Evolutionary conservation across 2,113 vertebrate genomes (phyloP).

Genomic region (Planiliza haematocheilus): DNA sequence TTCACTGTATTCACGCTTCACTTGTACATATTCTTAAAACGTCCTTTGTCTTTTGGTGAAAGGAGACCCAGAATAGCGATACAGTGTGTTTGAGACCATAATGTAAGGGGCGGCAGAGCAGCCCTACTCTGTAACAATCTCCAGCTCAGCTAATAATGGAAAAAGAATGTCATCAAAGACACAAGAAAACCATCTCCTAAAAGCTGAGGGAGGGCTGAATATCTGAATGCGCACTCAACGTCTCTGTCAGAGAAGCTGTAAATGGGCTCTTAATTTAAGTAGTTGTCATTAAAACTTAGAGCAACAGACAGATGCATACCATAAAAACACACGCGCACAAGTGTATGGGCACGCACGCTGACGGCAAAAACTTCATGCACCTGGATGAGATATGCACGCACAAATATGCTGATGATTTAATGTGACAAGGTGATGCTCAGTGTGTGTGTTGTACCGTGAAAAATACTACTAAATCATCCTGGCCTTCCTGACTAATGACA

Average conservation of each 20-base stretch:
- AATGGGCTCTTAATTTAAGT: constrained; percentile 71
- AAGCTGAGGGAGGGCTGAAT: constrained; percentile 46
- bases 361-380: constrained; percentile 6
- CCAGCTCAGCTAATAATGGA: constrained; percentile 60
- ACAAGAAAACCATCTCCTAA: constrained; percentile 72
- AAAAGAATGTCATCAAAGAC: constrained; percentile 58
- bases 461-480: constrained; percentile 48
- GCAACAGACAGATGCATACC: constrained; percentile 13
- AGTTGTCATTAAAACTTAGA: constrained; percentile 65
- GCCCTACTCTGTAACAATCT: constrained; percentile 41
- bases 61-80: constrained; percentile 8
- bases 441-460: constrained; percentile 57
- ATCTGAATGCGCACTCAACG: constrained; percentile 58
- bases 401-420: constrained; percentile 54
- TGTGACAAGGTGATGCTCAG: constrained; percentile 58
- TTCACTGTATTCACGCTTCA: background rate
- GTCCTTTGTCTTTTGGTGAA: constrained; percentile 40
- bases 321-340: constrained; percentile 2
- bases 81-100: constrained; percentile 9
- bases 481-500: constrained; percentile 64
- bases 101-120: constrained; percentile 17
- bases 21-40: constrained; percentile 18
- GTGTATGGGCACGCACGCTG: background rate
- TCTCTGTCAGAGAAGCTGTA: constrained; percentile 47
- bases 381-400: constrained; percentile 10